Evolutionary conservation across 2,113 vertebrate genomes (phyloP), one percentile per base, ranked within the genome.

Genomic region (Dicerorhinus sumatrensis): DNA sequence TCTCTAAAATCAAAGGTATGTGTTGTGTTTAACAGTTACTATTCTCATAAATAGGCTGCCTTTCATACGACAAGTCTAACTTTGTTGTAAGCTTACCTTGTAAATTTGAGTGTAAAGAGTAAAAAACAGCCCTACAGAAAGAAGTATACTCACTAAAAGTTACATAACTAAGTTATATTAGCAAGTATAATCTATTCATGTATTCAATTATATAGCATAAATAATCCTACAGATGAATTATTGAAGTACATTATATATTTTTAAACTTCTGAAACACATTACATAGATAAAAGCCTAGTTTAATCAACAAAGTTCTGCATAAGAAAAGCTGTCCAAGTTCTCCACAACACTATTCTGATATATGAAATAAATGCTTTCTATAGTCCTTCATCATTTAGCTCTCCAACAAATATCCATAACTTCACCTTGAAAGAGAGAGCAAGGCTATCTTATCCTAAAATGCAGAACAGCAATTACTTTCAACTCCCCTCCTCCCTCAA

Each of bases 231-330:
- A 80, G 23, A 8, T 93, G 3, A 82, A 75, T 42, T 54, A 76
- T 29, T 33, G 18, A 65, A 69, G 17, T 25, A 89, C 8, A 58
- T 63, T 63, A 89, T n/a, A 11, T 88, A 86, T 76, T 63, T 97
- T 89, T 88, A 65, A 95, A 69, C 39, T 73, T 91, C 63, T 73
- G 42, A 93, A 95, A 91, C 18, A 65, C 20, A 42, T 51, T 39
- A 79, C 16, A 36, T 13, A 79, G 13, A 62, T 70, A 94, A 96
- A 95, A 94, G 17, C 56, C 77, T 42, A 94, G 72, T 29, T 51
- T 67, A 69, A 86, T 51, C 33, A 83, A 69, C 31, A 79, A 65
- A 93, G 33, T 67, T 95, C 46, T 85, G 17, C 20, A 21, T 83
- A 79, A 72, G 36, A 63, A 94, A 92, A 72, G 29, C 8, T 72